Conservation (phyloP, 2,113 vertebrate species). For the Alethe castanea region DNA sequence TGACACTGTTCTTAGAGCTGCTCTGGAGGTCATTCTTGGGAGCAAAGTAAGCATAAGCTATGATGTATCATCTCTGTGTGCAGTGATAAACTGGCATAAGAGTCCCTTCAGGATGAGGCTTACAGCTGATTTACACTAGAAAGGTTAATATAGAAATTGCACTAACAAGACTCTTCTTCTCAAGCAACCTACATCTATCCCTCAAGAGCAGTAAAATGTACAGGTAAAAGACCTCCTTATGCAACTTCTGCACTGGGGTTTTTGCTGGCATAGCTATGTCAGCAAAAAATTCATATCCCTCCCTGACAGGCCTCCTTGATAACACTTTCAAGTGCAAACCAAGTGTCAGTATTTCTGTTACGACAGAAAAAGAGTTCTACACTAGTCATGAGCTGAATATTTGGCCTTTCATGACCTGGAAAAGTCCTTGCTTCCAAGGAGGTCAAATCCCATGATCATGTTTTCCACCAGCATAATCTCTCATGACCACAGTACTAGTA, state of each 20-base stretch:
- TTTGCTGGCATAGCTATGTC: constrained; percentile 5
- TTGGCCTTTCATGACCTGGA: not conserved
- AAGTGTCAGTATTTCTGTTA: constrained; percentile 11
- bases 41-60: not conserved
- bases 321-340: constrained; percentile 48
- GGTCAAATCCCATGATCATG: not conserved
- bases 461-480: not conserved
- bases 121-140: not conserved
- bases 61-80: not conserved
- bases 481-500: not conserved
- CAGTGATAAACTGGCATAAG: not conserved
- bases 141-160: constrained; percentile 17
- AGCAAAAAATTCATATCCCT: constrained; percentile 33
- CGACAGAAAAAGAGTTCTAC: not conserved
- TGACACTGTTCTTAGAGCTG: not conserved
- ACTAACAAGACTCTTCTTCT: not conserved
- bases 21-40: not conserved
- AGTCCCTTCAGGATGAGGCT: not conserved
- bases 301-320: constrained; percentile 1
- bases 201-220: not conserved
- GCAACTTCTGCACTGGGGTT: not conserved
- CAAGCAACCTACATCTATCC: not conserved
- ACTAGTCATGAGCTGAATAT: not conserved
- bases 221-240: constrained; percentile 19
- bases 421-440: not conserved